Conservation (phyloP, 2,797 vertebrate genomes). For the Alauda arvensis region DNA sequence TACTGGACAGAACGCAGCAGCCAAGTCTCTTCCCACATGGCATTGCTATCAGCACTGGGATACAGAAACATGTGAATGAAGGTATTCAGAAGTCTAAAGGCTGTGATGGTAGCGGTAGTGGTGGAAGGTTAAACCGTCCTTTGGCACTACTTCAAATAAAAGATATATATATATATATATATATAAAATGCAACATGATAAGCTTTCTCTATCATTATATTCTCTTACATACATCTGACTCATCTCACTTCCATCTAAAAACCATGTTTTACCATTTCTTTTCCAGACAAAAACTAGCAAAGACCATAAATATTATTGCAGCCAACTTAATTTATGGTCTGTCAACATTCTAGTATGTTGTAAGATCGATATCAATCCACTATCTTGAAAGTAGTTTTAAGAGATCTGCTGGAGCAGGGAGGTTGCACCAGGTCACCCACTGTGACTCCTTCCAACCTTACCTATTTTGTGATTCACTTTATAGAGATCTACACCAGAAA, state of each 20-base stretch:
- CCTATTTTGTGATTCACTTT: neutral
- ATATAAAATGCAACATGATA: constrained; percentile 1
- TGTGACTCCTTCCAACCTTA: neutral
- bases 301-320: constrained; percentile 23
- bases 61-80: constrained; percentile 60
- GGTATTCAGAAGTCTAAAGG: constrained; percentile 42
- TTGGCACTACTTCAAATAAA: constrained; percentile 38
- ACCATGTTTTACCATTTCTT: neutral
- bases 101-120: constrained; percentile 75
- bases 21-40: constrained; percentile 47
- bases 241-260: neutral
- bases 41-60: constrained; percentile 74
- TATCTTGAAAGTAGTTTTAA: constrained; percentile 22
- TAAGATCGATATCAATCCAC: constrained; percentile 6
- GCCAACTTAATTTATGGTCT: constrained; percentile 20
- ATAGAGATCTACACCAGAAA: neutral
- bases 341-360: neutral
- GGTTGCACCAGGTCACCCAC: neutral
- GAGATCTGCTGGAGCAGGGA: neutral
- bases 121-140: constrained; percentile 79
- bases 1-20: constrained; percentile 4
- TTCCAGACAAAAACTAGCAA: constrained; percentile 33
- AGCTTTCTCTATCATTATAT: neutral
- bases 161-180: neutral
- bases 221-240: neutral